phyloP scores from a whole-genome alignment of 1,140 invertebrate genomes.

The Drosophila rhopaloa region DNA sequence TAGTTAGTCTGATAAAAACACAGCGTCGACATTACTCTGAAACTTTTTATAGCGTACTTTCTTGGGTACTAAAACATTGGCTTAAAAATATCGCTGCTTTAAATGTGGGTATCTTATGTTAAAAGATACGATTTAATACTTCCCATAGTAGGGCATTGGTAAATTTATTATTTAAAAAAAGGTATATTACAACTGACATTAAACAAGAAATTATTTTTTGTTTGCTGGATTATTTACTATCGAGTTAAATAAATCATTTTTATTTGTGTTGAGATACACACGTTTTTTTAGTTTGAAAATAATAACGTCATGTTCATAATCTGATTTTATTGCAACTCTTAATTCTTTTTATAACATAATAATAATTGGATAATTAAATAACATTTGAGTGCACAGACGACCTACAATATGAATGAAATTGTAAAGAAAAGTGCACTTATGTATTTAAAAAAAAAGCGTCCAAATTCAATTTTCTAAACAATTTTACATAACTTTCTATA shows the following conservation, averaged over 20 bases:
- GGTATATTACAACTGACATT: too few relatives aligned
- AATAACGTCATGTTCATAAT: background rate
- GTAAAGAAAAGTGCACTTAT: too few relatives aligned
- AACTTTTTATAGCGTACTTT: conserved; percentile 31
- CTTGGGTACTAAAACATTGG: background rate
- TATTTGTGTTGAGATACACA: background rate
- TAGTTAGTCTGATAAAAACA: conserved; percentile 37
- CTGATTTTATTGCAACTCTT: background rate
- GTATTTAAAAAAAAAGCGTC: background rate
- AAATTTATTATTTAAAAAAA: too few relatives aligned
- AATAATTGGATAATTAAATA: too few relatives aligned
- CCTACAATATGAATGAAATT: too few relatives aligned
- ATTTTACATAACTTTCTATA: too few relatives aligned
- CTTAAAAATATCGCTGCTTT: background rate
- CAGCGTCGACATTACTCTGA: background rate
- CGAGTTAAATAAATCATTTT: background rate
- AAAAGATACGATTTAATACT: background rate
- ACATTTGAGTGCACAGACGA: too few relatives aligned
- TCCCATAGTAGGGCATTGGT: too few relatives aligned
- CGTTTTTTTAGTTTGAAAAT: background rate
- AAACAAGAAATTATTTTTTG: too few relatives aligned
- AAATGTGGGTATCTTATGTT: background rate
- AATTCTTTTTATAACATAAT: background rate
- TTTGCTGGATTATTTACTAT: background rate
- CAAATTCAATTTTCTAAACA: too few relatives aligned